A percentile compares a stretch with the other conserved stretches of the same genome.
These are phyloP conservation scores for Diachasma alloeum DNA, from an alignment of 1,140 invertebrate genomes.

Conservation along the genomic window DNA sequence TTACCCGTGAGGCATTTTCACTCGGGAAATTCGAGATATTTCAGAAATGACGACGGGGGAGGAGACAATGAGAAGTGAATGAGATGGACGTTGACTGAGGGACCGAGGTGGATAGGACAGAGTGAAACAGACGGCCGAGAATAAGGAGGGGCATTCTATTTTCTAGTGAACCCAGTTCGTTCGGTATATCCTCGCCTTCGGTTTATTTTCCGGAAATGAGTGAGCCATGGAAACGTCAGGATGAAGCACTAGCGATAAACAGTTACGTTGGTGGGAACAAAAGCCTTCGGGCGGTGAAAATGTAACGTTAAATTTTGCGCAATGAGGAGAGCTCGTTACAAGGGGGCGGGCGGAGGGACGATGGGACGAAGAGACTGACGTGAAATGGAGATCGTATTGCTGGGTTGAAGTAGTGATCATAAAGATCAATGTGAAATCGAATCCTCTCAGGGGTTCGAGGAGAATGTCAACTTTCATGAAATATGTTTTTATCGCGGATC, in stretches of 20 bases:
- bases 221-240: neutral
- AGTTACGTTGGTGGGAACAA: neutral
- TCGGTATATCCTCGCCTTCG: neutral
- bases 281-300: neutral
- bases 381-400: neutral
- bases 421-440: neutral
- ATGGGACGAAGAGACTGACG: neutral
- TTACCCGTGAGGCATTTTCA: neutral
- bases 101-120: neutral
- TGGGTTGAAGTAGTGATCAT: neutral
- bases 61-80: neutral
- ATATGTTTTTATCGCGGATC: neutral
- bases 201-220: constrained; percentile 25
- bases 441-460: neutral
- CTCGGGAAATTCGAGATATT: neutral
- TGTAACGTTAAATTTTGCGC: neutral
- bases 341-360: neutral
- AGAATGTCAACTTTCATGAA: neutral
- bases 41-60: neutral
- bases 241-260: constrained; percentile 19
- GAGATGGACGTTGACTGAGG: neutral
- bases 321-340: neutral
- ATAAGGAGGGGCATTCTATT: neutral
- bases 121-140: neutral
- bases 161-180: neutral